Conservation (phyloP, 2,888 invertebrate genomes). For the Agrotis clavis region DNA sequence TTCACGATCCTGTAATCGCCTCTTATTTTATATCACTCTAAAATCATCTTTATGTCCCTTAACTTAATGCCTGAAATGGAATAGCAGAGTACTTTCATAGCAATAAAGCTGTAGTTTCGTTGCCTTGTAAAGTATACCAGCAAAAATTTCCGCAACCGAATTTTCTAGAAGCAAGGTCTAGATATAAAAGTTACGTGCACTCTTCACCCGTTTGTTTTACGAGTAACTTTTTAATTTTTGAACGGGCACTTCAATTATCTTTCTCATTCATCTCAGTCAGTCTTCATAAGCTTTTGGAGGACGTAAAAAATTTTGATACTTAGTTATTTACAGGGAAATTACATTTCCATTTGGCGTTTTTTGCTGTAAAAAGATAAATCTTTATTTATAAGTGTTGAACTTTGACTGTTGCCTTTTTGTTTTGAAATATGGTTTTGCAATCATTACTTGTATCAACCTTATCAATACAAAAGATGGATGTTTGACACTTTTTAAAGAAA, state of each 20-base stretch:
- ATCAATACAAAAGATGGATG: too few species aligned
- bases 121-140: conserved; percentile 37
- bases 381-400: conserved; percentile 54
- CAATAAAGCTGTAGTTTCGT: conserved; percentile 47
- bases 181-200: conserved; percentile 52
- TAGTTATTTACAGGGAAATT: conserved; percentile 70
- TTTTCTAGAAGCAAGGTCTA: conserved; percentile 44
- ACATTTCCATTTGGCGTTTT: conserved; percentile 72
- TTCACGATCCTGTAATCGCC: conserved; percentile 41
- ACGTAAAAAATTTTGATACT: conserved; percentile 78
- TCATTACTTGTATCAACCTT: too few species aligned
- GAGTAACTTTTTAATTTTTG: conserved; percentile 77
- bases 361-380: conserved; percentile 67
- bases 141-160: conserved; percentile 38
- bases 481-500: too few species aligned
- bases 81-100: conserved; percentile 15
- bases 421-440: neutral
- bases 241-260: conserved; percentile 83
- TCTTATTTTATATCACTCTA: conserved; percentile 14
- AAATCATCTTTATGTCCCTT: neutral
- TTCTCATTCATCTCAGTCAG: conserved; percentile 85
- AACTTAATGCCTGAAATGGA: conserved; percentile 12
- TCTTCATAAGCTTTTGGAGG: conserved; percentile 76
- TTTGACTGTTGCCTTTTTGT: neutral
- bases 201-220: conserved; percentile 59